Base-by-base conservation (phyloP, 1,140 invertebrate species). In the Parapsyche elsis region DNA sequence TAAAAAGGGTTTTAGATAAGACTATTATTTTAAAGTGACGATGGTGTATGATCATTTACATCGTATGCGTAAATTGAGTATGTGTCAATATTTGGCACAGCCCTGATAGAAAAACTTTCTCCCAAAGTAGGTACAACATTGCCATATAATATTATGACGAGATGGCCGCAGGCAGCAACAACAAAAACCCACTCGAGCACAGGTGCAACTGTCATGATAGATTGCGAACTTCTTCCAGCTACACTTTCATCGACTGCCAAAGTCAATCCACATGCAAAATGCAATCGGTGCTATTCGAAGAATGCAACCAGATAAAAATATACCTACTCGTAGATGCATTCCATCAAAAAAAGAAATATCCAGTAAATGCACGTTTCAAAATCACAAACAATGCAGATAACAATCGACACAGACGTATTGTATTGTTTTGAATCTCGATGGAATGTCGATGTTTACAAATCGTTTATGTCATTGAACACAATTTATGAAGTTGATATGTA, bases 101-200 rank as follows among this genome's bases (percentile, higher is more conserved):
- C 79, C 79, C 79, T 80, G 49, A 12, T 64, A 19, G n/a, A 10
- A 70, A 24, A 80, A 80, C 79, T 80, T 80, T 80, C 79, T 38
- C 79, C 44, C 9, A 4, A n/a, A 70, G 49, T 71, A n/a, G 9
- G 4, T 9, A 74, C 46, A 59, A 77, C 30, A 77, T 46, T 76
- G 74, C 74, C 45, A 78, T 53, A 78, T 26, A 67, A 67, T 67
- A 71, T 71, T 78, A 80, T 75, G 57, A 61, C 26, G 71, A 49
- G 70, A 76, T 24, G 26, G 79, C 71, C 71, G 49, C 71, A 24
- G 44, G 79, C 73, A 30, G 71, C 67, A 80, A 80, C 38, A 74
- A 76, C 78, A 61, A 14, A 71, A 78, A 78, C 67, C 78, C 49
- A 19, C 57, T 75, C 70, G 26, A 1, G 16, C 30, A 59, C 77